Conservation (phyloP, 2,113 vertebrate species). For the Bufo bufo region DNA sequence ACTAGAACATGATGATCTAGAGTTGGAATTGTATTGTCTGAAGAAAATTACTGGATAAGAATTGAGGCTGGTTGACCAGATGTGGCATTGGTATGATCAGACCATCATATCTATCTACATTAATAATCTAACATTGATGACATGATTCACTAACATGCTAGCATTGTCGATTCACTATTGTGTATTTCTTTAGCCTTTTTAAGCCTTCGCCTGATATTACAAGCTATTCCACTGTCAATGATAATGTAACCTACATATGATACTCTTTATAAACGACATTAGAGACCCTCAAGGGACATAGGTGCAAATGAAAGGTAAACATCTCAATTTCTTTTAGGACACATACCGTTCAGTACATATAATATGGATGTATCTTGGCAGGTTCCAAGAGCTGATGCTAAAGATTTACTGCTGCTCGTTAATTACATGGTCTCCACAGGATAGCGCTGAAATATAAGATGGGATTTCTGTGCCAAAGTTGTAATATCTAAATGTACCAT, state of each 20-base stretch:
- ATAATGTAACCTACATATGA: background rate
- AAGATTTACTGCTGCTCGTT: background rate
- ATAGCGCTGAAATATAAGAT: slow-evolving; percentile 18
- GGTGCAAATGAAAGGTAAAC: background rate
- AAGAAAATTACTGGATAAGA: no score
- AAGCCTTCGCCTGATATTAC: no score
- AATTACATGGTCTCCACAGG: slow-evolving; percentile 12
- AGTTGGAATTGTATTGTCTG: no score
- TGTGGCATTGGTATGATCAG: no score
- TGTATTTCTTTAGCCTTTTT: background rate
- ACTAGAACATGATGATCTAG: no score
- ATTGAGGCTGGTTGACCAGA: no score
- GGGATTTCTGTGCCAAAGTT: background rate
- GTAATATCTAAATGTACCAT: slow-evolving; percentile 26
- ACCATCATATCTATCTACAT: no score
- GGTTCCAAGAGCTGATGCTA: background rate
- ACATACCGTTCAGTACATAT: background rate
- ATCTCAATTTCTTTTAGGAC: background rate
- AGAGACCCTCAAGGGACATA: background rate
- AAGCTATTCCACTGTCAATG: background rate
- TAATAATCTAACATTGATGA: no score
- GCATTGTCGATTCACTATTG: background rate
- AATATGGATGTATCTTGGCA: background rate
- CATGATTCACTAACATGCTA: no score
- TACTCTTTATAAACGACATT: background rate